phyloP scores from a whole-genome alignment of 2,888 invertebrate genomes.

The Diarsia mendica region DNA sequence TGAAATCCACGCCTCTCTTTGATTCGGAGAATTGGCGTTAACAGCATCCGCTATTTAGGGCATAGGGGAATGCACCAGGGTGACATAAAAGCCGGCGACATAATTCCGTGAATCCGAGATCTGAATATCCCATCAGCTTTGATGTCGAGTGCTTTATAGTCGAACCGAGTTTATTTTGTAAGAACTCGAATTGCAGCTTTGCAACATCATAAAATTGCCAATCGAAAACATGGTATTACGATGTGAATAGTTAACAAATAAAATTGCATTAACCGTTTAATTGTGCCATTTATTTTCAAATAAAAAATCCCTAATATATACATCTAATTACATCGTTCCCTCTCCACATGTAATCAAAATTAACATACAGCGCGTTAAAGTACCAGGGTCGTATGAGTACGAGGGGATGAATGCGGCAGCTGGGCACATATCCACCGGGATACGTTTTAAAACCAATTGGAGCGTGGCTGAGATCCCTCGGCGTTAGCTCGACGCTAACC shows the following conservation, averaged over 20 bases:
- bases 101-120: slow-evolving; percentile 21
- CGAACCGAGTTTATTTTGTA: slow-evolving; percentile 24
- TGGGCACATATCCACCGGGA: slow-evolving; percentile 56
- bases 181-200: slow-evolving; percentile 11
- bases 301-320: too few relatives aligned
- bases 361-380: slow-evolving; percentile 27
- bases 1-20: not conserved
- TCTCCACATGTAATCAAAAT: slow-evolving; percentile 28
- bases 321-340: not conserved
- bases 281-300: too few relatives aligned
- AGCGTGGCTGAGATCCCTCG: slow-evolving; percentile 59
- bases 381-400: slow-evolving; percentile 53
- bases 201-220: slow-evolving; percentile 8
- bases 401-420: slow-evolving; percentile 44
- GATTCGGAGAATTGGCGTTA: slow-evolving; percentile 2
- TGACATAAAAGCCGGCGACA: slow-evolving; percentile 28
- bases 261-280: not conserved
- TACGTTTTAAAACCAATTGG: slow-evolving; percentile 66
- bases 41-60: slow-evolving; percentile 5
- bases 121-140: slow-evolving; percentile 18
- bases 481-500: slow-evolving; percentile 45
- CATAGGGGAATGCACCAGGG: slow-evolving; percentile 5
- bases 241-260: slow-evolving; percentile 16
- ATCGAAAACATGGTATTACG: slow-evolving; percentile 9
- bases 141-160: slow-evolving; percentile 14